Conservation (phyloP, 2,113 vertebrate species). For the Limanda limanda region DNA sequence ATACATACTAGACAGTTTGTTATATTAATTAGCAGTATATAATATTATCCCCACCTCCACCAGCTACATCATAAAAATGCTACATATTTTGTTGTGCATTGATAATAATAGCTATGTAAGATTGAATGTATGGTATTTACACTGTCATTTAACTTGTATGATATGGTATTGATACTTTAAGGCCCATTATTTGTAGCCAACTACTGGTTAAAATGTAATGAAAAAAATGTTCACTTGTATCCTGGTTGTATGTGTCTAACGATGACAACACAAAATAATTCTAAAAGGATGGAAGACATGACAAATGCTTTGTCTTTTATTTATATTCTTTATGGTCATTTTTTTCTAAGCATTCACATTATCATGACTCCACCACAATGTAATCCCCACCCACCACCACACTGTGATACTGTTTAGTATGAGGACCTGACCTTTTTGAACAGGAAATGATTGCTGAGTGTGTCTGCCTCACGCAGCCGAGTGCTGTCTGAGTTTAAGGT, state of each 20-base stretch:
- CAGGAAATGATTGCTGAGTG: conserved; percentile 58
- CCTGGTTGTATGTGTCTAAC: background rate
- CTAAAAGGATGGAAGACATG: no score
- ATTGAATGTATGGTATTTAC: background rate
- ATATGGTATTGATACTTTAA: background rate
- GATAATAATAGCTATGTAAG: no score
- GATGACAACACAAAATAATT: background rate
- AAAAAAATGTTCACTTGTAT: background rate
- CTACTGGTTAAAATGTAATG: background rate
- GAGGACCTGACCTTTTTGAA: conserved; percentile 51
- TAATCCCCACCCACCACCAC: conserved; percentile 24
- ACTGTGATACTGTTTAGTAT: conserved; percentile 8
- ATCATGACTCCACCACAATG: conserved; percentile 9
- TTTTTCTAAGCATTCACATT: background rate
- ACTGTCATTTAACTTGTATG: background rate
- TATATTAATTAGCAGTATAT: no score
- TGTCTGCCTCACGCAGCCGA: conserved; percentile 38
- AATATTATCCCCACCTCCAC: no score
- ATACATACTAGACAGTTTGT: no score
- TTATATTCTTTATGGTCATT: no score
- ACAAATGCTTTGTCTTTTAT: no score
- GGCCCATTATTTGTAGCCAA: background rate
- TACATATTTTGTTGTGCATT: no score
- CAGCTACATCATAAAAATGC: no score
- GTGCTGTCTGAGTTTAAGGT: conserved; percentile 38